Evolutionary conservation across 2,113 vertebrate species (phyloP), one percentile per base, ranked within the genome.

Genomic region (Neodon shergylaensis): DNA sequence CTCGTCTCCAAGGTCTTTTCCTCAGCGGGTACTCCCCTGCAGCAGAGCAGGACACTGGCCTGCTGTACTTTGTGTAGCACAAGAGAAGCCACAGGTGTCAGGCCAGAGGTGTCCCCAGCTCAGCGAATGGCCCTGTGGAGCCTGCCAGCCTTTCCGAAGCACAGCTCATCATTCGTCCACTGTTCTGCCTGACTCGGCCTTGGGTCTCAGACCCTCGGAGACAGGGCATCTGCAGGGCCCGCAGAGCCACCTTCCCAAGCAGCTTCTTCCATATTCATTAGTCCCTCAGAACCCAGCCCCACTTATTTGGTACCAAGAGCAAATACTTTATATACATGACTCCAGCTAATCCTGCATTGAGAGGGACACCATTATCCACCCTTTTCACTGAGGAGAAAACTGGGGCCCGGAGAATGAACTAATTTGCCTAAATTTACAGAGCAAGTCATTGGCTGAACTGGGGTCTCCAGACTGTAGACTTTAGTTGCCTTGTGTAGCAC

Each of bases 311-410:
- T 39, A 19, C 33, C 61, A 31, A 52, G 33, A 89, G 33, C 6
- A 79, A 78, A 73, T 47, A 49, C 12, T 92, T 79, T 21, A 76
- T 24, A n/a, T 72, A 26, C 11, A 36, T 58, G 77, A 44, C 77
- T 78, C 65, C 65, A 61, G 82, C 72, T 72, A 65, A 54, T 44
- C 36, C 9, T 17, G 44, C 1, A 0, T 44, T 28, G 52, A 61
- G 12, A n/a, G 3, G 36, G 92, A 90, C 65, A 87, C 39, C 31
- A 16, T 11, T 39, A 58, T n/a, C 66, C 49, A 13, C 14, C 36
- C 66, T 87, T 70, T 87, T 72, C 73, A 47, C 44, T 61, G 70
- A 79, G 70, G 76, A 93, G 16, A 49, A 93, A 93, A 88, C 78
- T 49, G 44, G 61, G 26, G 14, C 16, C 26, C 33, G 24, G 58